These are phyloP conservation scores for Champsocephalus gunnari DNA, from an alignment of 2,797 vertebrate species.

Conservation along the genomic window DNA sequence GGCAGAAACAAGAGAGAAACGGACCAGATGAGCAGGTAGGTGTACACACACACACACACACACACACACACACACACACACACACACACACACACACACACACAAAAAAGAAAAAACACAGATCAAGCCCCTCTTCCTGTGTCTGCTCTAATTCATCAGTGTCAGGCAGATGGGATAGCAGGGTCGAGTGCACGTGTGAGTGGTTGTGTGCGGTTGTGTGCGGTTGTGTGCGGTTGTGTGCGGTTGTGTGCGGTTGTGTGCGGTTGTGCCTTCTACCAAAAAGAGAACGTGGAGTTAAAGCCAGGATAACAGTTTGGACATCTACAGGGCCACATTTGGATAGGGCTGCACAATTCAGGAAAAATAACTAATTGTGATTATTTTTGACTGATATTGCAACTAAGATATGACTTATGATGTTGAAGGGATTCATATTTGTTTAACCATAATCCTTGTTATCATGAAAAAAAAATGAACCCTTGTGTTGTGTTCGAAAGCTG, in stretches of 20 bases:
- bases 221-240: not conserved
- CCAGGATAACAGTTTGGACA: conserved; percentile 34
- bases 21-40: conserved; percentile 61
- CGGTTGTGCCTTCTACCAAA: conserved; percentile 26
- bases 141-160: conserved; percentile 71
- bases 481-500: too few species aligned
- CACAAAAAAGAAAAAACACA: not conserved
- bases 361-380: too few species aligned
- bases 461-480: too few species aligned
- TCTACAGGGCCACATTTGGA: not conserved
- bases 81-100: not conserved
- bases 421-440: too few species aligned
- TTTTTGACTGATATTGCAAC: too few species aligned
- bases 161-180: conserved; percentile 48
- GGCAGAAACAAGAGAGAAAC: conserved; percentile 63
- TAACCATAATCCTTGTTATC: too few species aligned
- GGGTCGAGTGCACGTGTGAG: not conserved
- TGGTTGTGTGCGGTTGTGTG: not conserved
- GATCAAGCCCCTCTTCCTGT: conserved; percentile 32
- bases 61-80: not conserved
- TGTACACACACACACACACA: conserved; percentile 19
- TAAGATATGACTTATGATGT: too few species aligned
- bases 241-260: not conserved
- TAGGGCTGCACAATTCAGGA: too few species aligned
- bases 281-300: conserved; percentile 38